phyloP scores from a whole-genome alignment of 2,797 vertebrate species.

The Atherinosoma microstoma region DNA sequence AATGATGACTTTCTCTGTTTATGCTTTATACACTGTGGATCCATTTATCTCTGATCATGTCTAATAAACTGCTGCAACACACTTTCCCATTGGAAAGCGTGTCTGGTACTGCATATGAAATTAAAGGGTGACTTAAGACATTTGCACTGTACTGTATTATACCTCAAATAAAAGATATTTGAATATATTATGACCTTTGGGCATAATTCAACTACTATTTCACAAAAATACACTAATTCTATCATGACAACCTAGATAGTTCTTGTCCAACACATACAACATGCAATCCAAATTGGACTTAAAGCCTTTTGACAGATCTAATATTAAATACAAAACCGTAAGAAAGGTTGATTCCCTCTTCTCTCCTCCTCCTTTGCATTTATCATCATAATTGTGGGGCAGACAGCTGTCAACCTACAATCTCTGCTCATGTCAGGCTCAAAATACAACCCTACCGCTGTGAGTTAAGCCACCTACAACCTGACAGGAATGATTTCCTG shows the following conservation, averaged over 20 bases:
- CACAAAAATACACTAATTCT: slow-evolving; percentile 1
- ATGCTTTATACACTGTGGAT: too few species aligned
- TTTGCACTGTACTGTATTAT: neutral
- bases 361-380: slow-evolving; percentile 27
- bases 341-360: slow-evolving; percentile 13
- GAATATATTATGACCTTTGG: neutral
- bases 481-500: slow-evolving; percentile 69
- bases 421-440: slow-evolving; percentile 40
- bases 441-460: slow-evolving; percentile 36
- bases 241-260: slow-evolving; percentile 9
- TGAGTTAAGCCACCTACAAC: slow-evolving; percentile 47
- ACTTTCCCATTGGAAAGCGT: too few species aligned
- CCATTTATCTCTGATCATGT: too few species aligned
- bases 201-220: neutral
- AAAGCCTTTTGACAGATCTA: slow-evolving; percentile 23
- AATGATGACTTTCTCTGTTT: too few species aligned
- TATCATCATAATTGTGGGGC: slow-evolving; percentile 19
- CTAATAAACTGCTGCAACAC: too few species aligned
- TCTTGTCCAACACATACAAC: slow-evolving; percentile 15
- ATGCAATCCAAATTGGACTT: slow-evolving; percentile 1
- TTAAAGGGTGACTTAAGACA: neutral
- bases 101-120: neutral
- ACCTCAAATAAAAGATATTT: neutral
- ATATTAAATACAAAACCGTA: slow-evolving; percentile 9
- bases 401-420: slow-evolving; percentile 30